A percentile compares a stretch with the other conserved stretches of the same genome.
These are phyloP conservation scores for Notamacropus eugenii DNA, from an alignment of 2,797 vertebrate genomes.

Conservation along the genomic window DNA sequence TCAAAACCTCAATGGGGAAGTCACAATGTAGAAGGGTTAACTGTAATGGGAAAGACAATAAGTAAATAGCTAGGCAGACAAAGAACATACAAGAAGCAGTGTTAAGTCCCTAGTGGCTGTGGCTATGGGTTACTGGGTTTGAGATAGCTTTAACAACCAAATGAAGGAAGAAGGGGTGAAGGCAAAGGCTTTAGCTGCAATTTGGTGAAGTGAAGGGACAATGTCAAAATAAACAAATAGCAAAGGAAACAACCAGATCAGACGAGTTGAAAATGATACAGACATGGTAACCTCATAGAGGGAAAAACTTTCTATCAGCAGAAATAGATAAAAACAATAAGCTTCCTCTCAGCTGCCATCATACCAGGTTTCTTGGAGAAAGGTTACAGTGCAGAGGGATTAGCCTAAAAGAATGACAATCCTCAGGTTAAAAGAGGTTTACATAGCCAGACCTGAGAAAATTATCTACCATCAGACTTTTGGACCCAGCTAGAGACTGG, in stretches of 20 bases:
- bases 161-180: background rate
- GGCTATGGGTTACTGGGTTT: background rate
- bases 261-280: background rate
- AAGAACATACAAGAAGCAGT: background rate
- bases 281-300: background rate
- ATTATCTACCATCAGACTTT: constrained; percentile 76
- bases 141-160: background rate
- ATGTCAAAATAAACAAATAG: background rate
- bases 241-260: background rate
- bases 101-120: background rate
- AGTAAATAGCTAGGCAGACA: background rate
- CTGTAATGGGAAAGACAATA: background rate
- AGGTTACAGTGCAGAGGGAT: constrained; percentile 56
- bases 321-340: background rate
- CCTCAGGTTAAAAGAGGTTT: constrained; percentile 52
- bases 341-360: constrained; percentile 22
- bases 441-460: constrained; percentile 66
- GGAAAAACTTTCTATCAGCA: background rate
- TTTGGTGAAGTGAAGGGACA: background rate
- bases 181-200: background rate
- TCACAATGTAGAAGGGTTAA: background rate
- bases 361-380: constrained; percentile 32
- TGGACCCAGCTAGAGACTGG: constrained; percentile 81
- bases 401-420: constrained; percentile 47
- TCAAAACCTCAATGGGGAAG: background rate